Evolutionary conservation across 1,140 invertebrate species (phyloP).

Genomic region (Macrostomum lignano): DNA sequence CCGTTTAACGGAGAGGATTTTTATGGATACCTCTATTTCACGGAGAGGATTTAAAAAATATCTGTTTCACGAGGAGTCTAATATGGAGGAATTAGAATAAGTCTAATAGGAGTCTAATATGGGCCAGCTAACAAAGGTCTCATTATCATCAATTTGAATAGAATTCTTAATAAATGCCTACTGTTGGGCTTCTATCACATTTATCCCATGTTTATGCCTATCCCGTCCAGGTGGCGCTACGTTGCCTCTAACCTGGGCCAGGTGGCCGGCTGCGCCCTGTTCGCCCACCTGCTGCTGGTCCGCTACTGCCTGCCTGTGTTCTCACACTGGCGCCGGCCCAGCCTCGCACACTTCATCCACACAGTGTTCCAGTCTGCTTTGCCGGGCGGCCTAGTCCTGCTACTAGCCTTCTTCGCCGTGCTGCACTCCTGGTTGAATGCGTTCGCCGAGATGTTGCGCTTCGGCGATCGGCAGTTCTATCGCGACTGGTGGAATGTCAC

Average conservation of each 20-base stretch:
- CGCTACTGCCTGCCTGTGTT: background rate
- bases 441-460: slow-evolving; percentile 51
- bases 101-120: no score
- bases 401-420: slow-evolving; percentile 43
- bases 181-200: slow-evolving; percentile 5
- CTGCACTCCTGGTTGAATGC: slow-evolving; percentile 63
- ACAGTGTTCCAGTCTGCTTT: background rate
- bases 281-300: background rate
- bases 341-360: background rate
- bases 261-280: background rate
- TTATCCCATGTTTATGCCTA: background rate
- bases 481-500: slow-evolving; percentile 75
- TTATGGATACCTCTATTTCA: no score
- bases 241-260: background rate
- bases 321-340: background rate
- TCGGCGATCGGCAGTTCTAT: slow-evolving; percentile 42
- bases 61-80: no score
- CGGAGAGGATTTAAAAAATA: no score
- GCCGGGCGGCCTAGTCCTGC: background rate
- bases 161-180: no score
- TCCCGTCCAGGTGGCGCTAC: background rate
- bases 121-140: no score
- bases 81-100: no score
- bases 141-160: no score
- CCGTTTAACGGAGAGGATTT: no score